Evolutionary conservation across 2,113 vertebrate species (phyloP), one percentile per base, ranked within the genome.

Genomic region (Phylloscopus trochilus): DNA sequence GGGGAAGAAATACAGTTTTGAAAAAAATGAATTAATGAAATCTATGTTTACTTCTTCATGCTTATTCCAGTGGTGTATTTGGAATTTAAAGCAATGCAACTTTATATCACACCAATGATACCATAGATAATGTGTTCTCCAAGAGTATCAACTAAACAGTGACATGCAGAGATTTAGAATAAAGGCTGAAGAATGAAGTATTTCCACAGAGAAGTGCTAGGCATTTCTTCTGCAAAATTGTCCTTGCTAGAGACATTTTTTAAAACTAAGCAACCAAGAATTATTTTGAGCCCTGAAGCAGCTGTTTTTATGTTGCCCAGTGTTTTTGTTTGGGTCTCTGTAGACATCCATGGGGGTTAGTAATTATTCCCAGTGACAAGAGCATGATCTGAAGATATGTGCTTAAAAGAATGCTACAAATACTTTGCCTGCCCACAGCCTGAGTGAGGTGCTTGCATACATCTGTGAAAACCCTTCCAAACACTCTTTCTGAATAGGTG

Each of bases 381-480:
- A 28, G 22, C 75, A 37, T 81, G 88, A 68, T 94, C 89, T 91
- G 90, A 77, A 95, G 53, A 35, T 66, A 66, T 17, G 12, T 21
- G 14, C 85, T 79, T 70, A 51, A 80, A 85, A 83, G 49, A 83
- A 81, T 74, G 49, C 80, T 82, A 70, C 73, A 95, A 67, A 92
- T 96, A 27, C 63, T 66, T 84, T 9, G 21, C 80, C 78, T 93
- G 41, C 73, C 92, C 76, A 20, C 92, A 91, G 68, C 58, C 63
- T 51, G 69, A 90, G 83, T 86, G 91, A 95, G 69, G 75, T 79
- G 62, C 81, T 95, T 96, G 78, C 94, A 67, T 83, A 33, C 81
- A 37, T 68, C 90, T 87, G 93, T 93, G 93, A 95, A 94, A 95
- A 96, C 77, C 55, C 83, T 93, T 95, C 81, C 92, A 90, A 94